phyloP scores from a whole-genome alignment of 2,888 invertebrate species.

The Pasiphila rectangulata region DNA sequence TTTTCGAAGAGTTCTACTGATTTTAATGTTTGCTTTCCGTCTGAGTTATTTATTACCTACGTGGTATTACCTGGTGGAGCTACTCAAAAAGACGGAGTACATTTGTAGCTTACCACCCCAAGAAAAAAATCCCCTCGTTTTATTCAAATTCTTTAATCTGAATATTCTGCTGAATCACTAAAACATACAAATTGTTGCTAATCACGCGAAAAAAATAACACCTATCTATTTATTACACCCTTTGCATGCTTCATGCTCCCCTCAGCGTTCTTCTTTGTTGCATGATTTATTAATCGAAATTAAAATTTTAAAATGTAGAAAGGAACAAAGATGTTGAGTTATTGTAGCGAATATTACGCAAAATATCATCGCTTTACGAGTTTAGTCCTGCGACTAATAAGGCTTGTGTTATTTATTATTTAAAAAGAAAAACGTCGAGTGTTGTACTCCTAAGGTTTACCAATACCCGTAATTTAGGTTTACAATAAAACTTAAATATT shows the following conservation, averaged over 20 bases:
- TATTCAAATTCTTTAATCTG: neutral
- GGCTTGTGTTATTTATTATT: neutral
- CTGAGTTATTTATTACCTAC: too few relatives aligned
- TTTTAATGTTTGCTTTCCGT: too few relatives aligned
- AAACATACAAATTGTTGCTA: constrained; percentile 1
- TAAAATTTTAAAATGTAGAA: constrained; percentile 6
- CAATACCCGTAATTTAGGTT: too few relatives aligned
- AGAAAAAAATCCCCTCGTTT: neutral
- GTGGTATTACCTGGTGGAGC: too few relatives aligned
- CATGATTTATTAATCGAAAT: constrained; percentile 12
- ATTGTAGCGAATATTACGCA: neutral
- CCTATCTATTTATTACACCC: constrained; percentile 6
- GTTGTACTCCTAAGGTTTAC: too few relatives aligned
- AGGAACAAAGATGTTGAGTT: neutral
- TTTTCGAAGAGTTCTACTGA: too few relatives aligned
- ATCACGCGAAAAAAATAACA: constrained; percentile 10
- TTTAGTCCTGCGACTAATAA: neutral
- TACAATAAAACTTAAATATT: too few relatives aligned
- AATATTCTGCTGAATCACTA: constrained; percentile 9
- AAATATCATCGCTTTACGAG: neutral
- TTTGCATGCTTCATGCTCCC: constrained; percentile 3
- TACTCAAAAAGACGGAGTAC: too few relatives aligned
- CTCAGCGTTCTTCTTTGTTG: constrained; percentile 1
- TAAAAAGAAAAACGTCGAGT: too few relatives aligned
- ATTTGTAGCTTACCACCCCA: neutral